Percentiles rank a stretch among this genome's conserved stretches.
Evolutionary conservation across 2,113 vertebrate species (phyloP).

Genomic region (Corythornis vintsioides): DNA sequence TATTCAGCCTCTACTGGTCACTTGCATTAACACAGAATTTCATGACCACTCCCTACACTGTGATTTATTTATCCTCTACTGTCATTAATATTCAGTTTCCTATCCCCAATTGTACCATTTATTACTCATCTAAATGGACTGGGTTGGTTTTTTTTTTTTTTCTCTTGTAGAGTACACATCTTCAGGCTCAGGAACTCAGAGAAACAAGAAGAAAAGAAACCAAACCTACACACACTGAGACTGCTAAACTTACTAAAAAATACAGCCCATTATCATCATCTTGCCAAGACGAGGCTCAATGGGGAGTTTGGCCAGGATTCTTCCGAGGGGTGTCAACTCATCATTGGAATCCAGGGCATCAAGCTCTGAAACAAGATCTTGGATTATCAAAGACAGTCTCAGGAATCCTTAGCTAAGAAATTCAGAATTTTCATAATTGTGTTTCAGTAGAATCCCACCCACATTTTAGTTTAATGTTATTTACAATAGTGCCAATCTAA

Average conservation of each 20-base stretch:
- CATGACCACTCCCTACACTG: background rate
- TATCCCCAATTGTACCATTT: background rate
- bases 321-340: constrained; percentile 92
- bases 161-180: background rate
- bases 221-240: background rate
- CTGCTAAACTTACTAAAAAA: constrained; percentile 86
- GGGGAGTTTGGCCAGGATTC: constrained; percentile 91
- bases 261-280: constrained; percentile 99
- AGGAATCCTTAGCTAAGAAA: background rate
- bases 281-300: constrained; percentile 96
- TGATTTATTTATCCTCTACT: background rate
- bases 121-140: background rate
- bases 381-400: background rate
- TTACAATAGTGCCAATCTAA: background rate
- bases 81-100: background rate
- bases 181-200: background rate
- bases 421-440: background rate
- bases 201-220: background rate
- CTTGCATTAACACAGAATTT: background rate
- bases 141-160: background rate
- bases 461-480: background rate
- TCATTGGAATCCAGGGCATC: constrained; percentile 92
- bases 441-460: background rate
- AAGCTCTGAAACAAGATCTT: constrained; percentile 81
- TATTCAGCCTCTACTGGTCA: background rate